Evolutionary conservation across 2,888 invertebrate genomes (phyloP).

Genomic region (Eledona agricola): DNA sequence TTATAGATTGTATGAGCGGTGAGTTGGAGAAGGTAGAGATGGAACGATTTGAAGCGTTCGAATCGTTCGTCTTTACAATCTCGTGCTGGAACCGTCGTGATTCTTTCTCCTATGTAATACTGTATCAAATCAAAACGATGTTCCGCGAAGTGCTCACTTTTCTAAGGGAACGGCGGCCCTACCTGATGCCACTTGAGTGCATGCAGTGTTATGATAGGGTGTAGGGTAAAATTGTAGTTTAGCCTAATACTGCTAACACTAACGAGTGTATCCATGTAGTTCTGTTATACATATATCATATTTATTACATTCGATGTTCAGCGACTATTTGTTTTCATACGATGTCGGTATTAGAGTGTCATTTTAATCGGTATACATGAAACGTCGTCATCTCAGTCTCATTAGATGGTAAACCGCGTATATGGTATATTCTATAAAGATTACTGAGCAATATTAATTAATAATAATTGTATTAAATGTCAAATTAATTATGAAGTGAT

Average conservation of each 20-base stretch:
- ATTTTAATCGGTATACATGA: constrained; percentile 49
- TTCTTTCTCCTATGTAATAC: constrained; percentile 53
- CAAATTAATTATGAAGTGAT: constrained; percentile 61
- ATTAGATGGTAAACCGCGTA: constrained; percentile 45
- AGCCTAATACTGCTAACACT: constrained; percentile 44
- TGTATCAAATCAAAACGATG: constrained; percentile 58
- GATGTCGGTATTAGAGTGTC: constrained; percentile 37
- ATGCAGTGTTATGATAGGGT: constrained; percentile 56
- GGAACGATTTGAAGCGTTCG: constrained; percentile 14
- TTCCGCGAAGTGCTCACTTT: constrained; percentile 60
- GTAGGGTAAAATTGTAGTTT: constrained; percentile 48
- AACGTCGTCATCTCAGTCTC: constrained; percentile 33
- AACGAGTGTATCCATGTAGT: constrained; percentile 52
- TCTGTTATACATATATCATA: constrained; percentile 49
- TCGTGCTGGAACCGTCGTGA: constrained; percentile 43
- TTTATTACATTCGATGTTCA: constrained; percentile 37
- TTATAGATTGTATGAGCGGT: constrained; percentile 56
- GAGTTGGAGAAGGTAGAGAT: constrained; percentile 31
- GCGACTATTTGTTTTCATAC: constrained; percentile 38
- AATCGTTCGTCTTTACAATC: constrained; percentile 32
- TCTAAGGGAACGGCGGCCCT: constrained; percentile 52
- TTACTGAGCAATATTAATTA: constrained; percentile 62
- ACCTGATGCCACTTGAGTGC: constrained; percentile 47
- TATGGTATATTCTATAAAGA: constrained; percentile 46
- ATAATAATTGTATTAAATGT: constrained; percentile 59